phyloP scores from a whole-genome alignment of 2,888 invertebrate species.

The Apamea anceps region DNA sequence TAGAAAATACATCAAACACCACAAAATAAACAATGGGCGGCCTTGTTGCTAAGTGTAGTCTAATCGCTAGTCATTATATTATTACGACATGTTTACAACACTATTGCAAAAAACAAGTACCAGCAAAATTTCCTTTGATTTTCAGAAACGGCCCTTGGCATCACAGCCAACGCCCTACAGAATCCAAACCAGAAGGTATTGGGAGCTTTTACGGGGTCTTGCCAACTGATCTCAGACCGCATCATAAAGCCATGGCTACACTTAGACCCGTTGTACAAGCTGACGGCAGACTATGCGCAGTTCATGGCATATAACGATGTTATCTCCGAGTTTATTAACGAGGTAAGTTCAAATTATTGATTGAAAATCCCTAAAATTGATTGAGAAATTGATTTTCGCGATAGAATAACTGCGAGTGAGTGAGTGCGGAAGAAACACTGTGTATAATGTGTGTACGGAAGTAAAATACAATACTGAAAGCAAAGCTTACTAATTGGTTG shows the following conservation, averaged over 20 bases:
- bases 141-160: conserved; percentile 58
- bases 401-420: too few relatives aligned
- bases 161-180: conserved; percentile 35
- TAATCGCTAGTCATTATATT: too few relatives aligned
- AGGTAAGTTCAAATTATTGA: conserved; percentile 28
- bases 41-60: too few relatives aligned
- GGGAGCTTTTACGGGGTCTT: conserved; percentile 38
- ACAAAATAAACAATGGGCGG: too few relatives aligned
- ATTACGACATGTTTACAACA: neutral
- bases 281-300: conserved; percentile 44
- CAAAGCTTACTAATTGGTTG: too few relatives aligned
- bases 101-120: neutral
- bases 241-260: conserved; percentile 60
- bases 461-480: too few relatives aligned
- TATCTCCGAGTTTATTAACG: conserved; percentile 38
- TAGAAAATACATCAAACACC: too few relatives aligned
- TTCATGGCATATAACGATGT: conserved; percentile 30
- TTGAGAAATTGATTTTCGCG: too few relatives aligned
- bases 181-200: conserved; percentile 42
- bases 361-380: neutral
- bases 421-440: too few relatives aligned
- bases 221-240: conserved; percentile 52
- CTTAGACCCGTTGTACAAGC: conserved; percentile 46
- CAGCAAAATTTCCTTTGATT: neutral
- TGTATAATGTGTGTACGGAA: too few relatives aligned